These are phyloP conservation scores for Pelobates cultripes DNA, from an alignment of 2,797 vertebrate genomes.

Conservation along the genomic window DNA sequence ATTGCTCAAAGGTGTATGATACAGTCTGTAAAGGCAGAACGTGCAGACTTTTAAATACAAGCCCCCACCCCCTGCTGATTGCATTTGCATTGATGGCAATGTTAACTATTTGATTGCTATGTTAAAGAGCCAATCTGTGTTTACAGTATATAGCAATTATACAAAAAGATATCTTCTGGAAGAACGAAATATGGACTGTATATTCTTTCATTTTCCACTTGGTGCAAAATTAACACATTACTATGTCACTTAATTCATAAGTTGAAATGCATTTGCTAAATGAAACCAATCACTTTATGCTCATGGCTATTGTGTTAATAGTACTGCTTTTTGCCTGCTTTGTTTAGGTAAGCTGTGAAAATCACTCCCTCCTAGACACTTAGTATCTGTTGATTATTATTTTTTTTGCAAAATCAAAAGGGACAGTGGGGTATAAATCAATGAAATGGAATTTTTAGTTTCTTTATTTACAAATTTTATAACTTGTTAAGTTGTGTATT, in stretches of 20 bases:
- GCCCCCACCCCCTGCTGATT: background rate
- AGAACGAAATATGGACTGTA: too few relatives aligned
- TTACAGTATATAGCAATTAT: background rate
- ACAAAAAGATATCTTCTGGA: too few relatives aligned
- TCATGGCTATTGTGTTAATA: background rate
- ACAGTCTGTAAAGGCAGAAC: background rate
- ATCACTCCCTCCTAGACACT: slow-evolving; percentile 4
- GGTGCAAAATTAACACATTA: too few relatives aligned
- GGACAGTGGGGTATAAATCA: too few relatives aligned
- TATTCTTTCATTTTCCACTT: too few relatives aligned
- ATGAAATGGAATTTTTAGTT: too few relatives aligned
- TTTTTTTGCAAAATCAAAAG: too few relatives aligned
- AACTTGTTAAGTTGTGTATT: too few relatives aligned
- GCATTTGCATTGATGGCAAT: background rate
- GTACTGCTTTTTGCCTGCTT: slow-evolving; percentile 4
- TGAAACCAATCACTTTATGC: slow-evolving; percentile 3
- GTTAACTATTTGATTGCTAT: background rate
- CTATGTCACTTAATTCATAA: too few relatives aligned
- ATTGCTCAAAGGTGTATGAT: background rate
- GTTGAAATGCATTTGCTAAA: too few relatives aligned
- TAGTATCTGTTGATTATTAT: background rate
- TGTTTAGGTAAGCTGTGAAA: slow-evolving; percentile 27
- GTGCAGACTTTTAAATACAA: background rate
- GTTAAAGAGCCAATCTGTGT: background rate
- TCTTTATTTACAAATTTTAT: too few relatives aligned